Percentiles rank a stretch among this genome's conserved stretches.
Conservation (phyloP, 1,140 invertebrate genomes). For the Thaumatotibia leucotreta region DNA sequence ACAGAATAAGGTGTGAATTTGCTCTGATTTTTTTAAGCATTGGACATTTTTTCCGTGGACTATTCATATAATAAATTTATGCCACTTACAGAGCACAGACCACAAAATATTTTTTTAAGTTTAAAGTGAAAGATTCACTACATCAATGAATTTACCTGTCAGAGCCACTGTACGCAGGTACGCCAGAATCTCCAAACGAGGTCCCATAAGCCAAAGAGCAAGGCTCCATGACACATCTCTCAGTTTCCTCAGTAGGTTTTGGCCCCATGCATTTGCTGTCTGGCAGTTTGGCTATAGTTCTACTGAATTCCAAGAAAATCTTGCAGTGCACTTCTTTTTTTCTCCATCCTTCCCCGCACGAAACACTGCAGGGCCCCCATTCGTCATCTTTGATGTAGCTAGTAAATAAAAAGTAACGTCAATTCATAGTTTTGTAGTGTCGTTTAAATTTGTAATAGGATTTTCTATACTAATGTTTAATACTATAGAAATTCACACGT, state of each 20-base stretch:
- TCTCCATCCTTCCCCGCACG: conserved; percentile 91
- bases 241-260: conserved; percentile 87
- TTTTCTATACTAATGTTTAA: conserved; percentile 23
- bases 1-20: no score
- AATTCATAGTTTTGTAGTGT: neutral
- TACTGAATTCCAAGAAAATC: conserved; percentile 94
- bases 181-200: conserved; percentile 80
- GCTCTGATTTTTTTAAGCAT: no score
- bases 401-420: conserved; percentile 24
- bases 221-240: conserved; percentile 86
- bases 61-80: no score
- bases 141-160: conserved; percentile 47
- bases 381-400: conserved; percentile 80
- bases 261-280: conserved; percentile 91
- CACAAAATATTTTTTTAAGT: no score
- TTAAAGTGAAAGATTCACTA: no score
- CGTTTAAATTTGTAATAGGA: neutral
- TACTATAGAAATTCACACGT: conserved; percentile 43
- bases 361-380: conserved; percentile 93
- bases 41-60: no score
- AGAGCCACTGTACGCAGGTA: conserved; percentile 56
- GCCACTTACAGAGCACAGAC: no score
- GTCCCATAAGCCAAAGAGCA: conserved; percentile 82
- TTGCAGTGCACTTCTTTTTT: conserved; percentile 92
- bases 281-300: conserved; percentile 89